A percentile compares a stretch with the other conserved stretches of the same genome.
Conservation (phyloP, 2,113 vertebrate genomes). For the Sander lucioperca region DNA sequence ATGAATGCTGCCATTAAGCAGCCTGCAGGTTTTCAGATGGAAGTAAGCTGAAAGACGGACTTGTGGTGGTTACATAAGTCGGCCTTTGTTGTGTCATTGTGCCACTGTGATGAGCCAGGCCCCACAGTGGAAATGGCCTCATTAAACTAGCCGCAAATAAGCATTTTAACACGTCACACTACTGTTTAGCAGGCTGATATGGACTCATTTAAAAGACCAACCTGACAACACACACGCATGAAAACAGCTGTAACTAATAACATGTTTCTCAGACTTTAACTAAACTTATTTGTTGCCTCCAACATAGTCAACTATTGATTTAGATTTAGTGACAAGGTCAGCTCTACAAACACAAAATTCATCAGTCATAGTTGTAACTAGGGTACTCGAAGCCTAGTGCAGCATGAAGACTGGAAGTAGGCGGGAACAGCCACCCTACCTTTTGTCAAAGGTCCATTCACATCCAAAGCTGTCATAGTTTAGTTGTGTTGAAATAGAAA, state of each 20-base stretch:
- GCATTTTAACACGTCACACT: slow-evolving; percentile 23
- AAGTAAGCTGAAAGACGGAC: slow-evolving; percentile 59
- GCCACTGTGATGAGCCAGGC: slow-evolving; percentile 40
- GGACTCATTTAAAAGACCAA: not conserved
- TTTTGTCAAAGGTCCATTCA: not conserved
- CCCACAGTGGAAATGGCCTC: slow-evolving; percentile 38
- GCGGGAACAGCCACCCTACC: not conserved
- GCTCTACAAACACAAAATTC: not conserved
- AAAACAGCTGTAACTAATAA: not conserved
- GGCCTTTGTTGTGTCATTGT: slow-evolving; percentile 66
- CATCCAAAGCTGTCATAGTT: not conserved
- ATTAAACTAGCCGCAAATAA: slow-evolving; percentile 51
- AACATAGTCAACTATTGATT: not conserved
- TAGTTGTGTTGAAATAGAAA: not conserved
- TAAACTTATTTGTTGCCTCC: not conserved
- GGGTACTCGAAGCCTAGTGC: not conserved
- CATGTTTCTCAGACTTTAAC: not conserved
- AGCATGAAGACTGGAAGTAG: too few relatives aligned
- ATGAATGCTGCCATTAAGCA: slow-evolving; percentile 66
- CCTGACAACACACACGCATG: not conserved
- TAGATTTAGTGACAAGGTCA: not conserved
- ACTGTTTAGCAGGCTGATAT: slow-evolving; percentile 10
- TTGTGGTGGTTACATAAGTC: slow-evolving; percentile 75
- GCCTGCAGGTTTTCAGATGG: slow-evolving; percentile 45
- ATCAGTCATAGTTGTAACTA: not conserved